phyloP scores from a whole-genome alignment of 2,888 invertebrate species.

The Lithophane leautieri region DNA sequence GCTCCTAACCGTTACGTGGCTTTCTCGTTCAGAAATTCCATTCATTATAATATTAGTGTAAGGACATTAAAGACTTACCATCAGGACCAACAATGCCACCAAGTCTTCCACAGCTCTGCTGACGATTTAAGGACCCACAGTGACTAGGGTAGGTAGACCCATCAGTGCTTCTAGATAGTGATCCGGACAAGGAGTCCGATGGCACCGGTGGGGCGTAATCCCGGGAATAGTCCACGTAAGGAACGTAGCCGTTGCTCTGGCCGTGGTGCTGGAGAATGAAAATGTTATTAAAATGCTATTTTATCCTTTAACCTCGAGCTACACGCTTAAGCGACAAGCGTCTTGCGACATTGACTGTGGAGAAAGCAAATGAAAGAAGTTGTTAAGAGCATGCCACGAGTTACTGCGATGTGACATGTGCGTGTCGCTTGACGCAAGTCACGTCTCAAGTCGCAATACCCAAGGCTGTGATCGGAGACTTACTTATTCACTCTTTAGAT shows the following conservation, averaged over 20 bases:
- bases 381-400: neutral
- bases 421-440: neutral
- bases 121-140: constrained; percentile 81
- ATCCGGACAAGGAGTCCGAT: constrained; percentile 81
- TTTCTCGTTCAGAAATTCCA: neutral
- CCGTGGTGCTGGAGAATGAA: constrained; percentile 74
- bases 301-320: neutral
- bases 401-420: neutral
- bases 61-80: constrained; percentile 75
- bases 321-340: no score
- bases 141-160: constrained; percentile 80
- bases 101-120: constrained; percentile 81
- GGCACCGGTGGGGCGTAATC: constrained; percentile 95
- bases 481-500: neutral
- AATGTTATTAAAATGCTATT: neutral
- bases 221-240: constrained; percentile 96
- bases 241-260: constrained; percentile 95
- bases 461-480: no score
- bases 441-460: neutral
- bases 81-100: constrained; percentile 84
- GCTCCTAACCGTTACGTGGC: neutral
- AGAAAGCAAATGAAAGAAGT: neutral
- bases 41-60: neutral
- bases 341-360: neutral
- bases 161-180: constrained; percentile 83